phyloP scores from a whole-genome alignment of 2,113 vertebrate species.

The Aptenodytes forsteri region DNA sequence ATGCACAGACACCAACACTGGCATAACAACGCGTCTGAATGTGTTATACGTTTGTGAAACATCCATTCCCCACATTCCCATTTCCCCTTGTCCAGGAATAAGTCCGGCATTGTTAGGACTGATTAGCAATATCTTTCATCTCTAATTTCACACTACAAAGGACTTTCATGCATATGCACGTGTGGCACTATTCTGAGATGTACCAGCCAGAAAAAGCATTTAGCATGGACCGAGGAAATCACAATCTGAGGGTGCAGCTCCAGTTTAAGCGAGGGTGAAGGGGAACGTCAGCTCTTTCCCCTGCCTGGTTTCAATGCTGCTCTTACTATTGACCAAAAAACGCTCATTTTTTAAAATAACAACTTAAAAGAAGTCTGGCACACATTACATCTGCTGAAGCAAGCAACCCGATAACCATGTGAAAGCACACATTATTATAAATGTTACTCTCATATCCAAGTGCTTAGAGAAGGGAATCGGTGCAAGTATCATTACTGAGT shows the following conservation, averaged over 20 bases:
- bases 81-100: conserved; percentile 17
- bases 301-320: neutral
- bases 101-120: conserved; percentile 17
- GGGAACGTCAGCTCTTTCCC: neutral
- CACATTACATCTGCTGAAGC: neutral
- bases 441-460: neutral
- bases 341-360: neutral
- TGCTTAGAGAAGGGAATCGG: neutral
- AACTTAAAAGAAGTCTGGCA: neutral
- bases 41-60: conserved; percentile 41
- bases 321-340: neutral
- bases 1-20: conserved; percentile 44
- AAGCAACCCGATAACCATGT: neutral
- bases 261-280: neutral
- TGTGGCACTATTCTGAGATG: neutral
- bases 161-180: neutral
- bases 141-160: conserved; percentile 40
- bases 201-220: conserved; percentile 1
- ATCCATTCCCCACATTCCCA: conserved; percentile 37
- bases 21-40: conserved; percentile 14
- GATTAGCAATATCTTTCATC: conserved; percentile 47
- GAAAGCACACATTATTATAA: neutral
- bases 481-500: neutral
- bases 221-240: neutral
- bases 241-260: neutral